A percentile compares a stretch with the other conserved stretches of the same genome.
Conservation (phyloP, 2,888 invertebrate species). For the Heteropelma amictum region DNA sequence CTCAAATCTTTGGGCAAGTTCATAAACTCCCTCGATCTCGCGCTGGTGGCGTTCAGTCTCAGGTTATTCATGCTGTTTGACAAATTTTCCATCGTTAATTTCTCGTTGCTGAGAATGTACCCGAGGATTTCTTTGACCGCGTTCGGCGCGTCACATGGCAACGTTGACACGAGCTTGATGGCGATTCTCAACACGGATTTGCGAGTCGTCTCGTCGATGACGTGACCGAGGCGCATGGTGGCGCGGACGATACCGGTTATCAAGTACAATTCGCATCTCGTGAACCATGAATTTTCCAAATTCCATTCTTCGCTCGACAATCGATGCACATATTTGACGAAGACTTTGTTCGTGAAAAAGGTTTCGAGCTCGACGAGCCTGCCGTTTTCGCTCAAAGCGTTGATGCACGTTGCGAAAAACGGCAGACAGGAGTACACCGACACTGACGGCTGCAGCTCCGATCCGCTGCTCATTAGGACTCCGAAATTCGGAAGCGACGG, state of each 20-base stretch:
- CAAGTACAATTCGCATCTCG: constrained; percentile 69
- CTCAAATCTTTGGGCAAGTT: constrained; percentile 61
- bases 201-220: constrained; percentile 50
- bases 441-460: constrained; percentile 78
- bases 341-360: constrained; percentile 59
- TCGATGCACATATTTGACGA: constrained; percentile 67
- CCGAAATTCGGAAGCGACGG: constrained; percentile 77
- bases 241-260: constrained; percentile 66
- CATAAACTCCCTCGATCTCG: constrained; percentile 34
- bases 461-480: constrained; percentile 66
- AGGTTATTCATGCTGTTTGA: constrained; percentile 61
- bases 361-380: constrained; percentile 58
- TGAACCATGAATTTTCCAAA: constrained; percentile 73
- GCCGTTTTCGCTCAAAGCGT: constrained; percentile 58
- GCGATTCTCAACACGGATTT: constrained; percentile 68
- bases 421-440: constrained; percentile 78
- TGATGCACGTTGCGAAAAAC: constrained; percentile 73
- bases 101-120: constrained; percentile 67
- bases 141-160: constrained; percentile 68
- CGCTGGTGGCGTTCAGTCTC: constrained; percentile 48
- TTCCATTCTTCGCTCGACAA: constrained; percentile 68
- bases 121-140: constrained; percentile 66
- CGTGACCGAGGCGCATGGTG: constrained; percentile 55
- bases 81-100: constrained; percentile 63
- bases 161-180: constrained; percentile 70